phyloP scores from a whole-genome alignment of 2,888 invertebrate genomes.

The Ochropacha duplaris region DNA sequence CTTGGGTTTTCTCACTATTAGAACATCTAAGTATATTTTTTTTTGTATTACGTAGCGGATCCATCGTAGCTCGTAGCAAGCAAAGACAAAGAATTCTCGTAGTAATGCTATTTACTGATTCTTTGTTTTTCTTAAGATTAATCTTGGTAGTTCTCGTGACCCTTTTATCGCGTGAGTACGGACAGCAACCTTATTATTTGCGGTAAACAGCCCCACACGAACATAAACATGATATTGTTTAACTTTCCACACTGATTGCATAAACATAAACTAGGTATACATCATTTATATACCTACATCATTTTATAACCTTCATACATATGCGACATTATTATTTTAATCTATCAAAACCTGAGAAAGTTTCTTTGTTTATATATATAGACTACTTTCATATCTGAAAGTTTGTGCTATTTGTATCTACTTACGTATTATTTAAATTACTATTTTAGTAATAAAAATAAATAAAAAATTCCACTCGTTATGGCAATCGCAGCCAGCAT shows the following conservation, averaged over 20 bases:
- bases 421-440: too few relatives aligned
- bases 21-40: too few relatives aligned
- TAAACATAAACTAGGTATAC: background rate
- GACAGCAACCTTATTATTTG: conserved; percentile 21
- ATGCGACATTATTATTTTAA: too few relatives aligned
- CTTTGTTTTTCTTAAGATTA: too few relatives aligned
- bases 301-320: conserved; percentile 33
- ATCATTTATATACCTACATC: background rate
- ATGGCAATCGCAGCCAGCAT: too few relatives aligned
- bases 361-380: too few relatives aligned
- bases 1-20: conserved; percentile 26
- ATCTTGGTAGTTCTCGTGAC: background rate
- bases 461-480: too few relatives aligned
- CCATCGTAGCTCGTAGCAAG: background rate
- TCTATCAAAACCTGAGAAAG: too few relatives aligned
- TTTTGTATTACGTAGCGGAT: background rate
- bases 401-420: too few relatives aligned
- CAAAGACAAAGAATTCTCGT: background rate
- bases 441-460: too few relatives aligned
- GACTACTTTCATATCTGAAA: too few relatives aligned
- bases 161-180: background rate
- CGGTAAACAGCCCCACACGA: conserved; percentile 33
- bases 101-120: background rate
- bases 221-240: conserved; percentile 31
- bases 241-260: conserved; percentile 9